Evolutionary conservation across 2,113 vertebrate species (phyloP).

Genomic region (Phalacrocorax aristotelis): DNA sequence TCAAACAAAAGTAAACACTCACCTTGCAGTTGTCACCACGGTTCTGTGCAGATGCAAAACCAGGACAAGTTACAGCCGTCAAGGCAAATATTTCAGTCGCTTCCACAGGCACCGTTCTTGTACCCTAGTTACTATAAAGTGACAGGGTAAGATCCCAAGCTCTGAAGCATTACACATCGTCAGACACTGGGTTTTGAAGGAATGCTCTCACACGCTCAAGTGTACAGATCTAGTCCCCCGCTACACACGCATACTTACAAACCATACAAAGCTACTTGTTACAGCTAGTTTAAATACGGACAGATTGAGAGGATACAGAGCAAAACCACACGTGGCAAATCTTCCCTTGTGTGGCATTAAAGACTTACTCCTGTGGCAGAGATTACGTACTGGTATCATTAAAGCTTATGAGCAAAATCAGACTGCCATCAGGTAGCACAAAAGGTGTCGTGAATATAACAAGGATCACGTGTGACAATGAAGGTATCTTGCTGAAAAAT

Average conservation of each 20-base stretch:
- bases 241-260: neutral
- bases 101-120: neutral
- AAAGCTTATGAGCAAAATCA: neutral
- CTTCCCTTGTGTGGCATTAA: rapidly evolving
- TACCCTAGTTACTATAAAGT: neutral
- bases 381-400: neutral
- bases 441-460: neutral
- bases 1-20: neutral
- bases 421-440: neutral
- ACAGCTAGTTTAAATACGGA: neutral
- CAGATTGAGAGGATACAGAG: neutral
- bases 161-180: neutral
- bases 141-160: neutral
- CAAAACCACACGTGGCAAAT: neutral
- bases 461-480: neutral
- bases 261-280: neutral
- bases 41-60: neutral
- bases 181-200: neutral
- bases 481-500: neutral
- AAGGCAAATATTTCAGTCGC: neutral
- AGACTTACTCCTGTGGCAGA: neutral
- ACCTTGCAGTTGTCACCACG: neutral
- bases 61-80: neutral
- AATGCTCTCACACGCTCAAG: neutral
- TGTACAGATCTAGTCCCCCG: neutral